Evolutionary conservation across 1,140 invertebrate species (phyloP), one percentile per base, ranked within the genome.

Genomic region (Heliconius hewitsoni): DNA sequence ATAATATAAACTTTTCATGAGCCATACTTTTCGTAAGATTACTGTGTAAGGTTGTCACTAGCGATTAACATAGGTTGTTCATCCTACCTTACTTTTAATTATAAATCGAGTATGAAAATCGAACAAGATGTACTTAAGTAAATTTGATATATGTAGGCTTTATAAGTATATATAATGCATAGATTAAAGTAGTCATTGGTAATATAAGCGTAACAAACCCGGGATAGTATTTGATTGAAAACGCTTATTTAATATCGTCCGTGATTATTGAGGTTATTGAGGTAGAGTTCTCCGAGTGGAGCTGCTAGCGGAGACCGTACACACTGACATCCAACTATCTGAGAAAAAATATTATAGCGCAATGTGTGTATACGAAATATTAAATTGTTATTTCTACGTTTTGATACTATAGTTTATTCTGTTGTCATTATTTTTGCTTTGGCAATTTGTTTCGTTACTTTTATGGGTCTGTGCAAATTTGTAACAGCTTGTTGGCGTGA

Each of bases 91-190:
- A 89, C 80, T 88, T 91, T 86, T 82, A 85, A 87, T 73, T 83
- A 86, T 85, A 83, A 87, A 87, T 89, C 85, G 86, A 87, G 84
- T 89, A 88, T 87, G 82, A 87, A 87, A 88, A 92, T 92, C 88
- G 90, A 94, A 93, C 91, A 93, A 92, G 93, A 93, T 92, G 93
- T 94, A 94, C 93, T 93, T 94, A 94, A 94, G 91, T 92, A 94
- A 93, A 84, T 85, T 93, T 85, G 90, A 86, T 90, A 87, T 93
- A 92, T 90, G 90, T 93, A 93, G 89, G 91, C 91, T 94, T 94
- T 92, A 93, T 92, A 94, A 94, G 93, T 92, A 72, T 72, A n/a
- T 93, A 92, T 93, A 91, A 93, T 90, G 89, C 92, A 87, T 93
- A 94, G 91, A 87, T 87, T 92, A 93, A 90, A 79, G 88, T 92